These are phyloP conservation scores for Cataglyphis hispanica DNA, from an alignment of 1,140 invertebrate species.

Conservation along the genomic window DNA sequence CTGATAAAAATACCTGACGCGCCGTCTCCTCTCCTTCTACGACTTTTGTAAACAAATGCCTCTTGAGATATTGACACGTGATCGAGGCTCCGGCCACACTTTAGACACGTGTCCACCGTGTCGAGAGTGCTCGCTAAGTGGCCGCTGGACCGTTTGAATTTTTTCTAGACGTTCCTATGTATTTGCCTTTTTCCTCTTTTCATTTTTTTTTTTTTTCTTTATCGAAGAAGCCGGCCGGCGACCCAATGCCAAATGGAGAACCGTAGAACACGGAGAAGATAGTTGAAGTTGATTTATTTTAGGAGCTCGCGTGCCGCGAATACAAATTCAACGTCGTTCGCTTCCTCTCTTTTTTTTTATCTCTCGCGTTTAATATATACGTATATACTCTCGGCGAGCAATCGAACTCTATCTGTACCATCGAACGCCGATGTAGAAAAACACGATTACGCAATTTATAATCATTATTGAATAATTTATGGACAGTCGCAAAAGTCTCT, in stretches of 20 bases:
- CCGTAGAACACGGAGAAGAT: slow-evolving; percentile 68
- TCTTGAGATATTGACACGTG: slow-evolving; percentile 79
- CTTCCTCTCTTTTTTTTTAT: slow-evolving; percentile 35
- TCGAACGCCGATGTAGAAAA: background rate
- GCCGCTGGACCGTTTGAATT: slow-evolving; percentile 75
- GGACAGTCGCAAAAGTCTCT: background rate
- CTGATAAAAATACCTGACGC: slow-evolving; percentile 66
- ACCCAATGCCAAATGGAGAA: slow-evolving; percentile 63
- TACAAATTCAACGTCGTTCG: slow-evolving; percentile 59
- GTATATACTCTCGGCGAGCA: background rate
- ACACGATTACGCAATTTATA: slow-evolving; percentile 17
- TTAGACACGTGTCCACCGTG: slow-evolving; percentile 78
- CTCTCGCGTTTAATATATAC: background rate
- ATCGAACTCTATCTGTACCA: background rate
- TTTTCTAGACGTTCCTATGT: slow-evolving; percentile 72
- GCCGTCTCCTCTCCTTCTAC: slow-evolving; percentile 65
- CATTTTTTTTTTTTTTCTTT: slow-evolving; percentile 58
- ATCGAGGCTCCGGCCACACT: slow-evolving; percentile 70
- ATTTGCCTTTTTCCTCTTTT: slow-evolving; percentile 70
- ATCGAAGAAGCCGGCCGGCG: slow-evolving; percentile 62
- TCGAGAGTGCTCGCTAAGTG: slow-evolving; percentile 77
- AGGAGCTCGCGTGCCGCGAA: slow-evolving; percentile 70
- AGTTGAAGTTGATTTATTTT: slow-evolving; percentile 73
- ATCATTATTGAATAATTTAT: background rate
- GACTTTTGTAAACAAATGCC: slow-evolving; percentile 76